A percentile compares a stretch with the other conserved stretches of the same genome.
Conservation (phyloP, 1,140 invertebrate genomes). For the Panulirus ornatus region DNA sequence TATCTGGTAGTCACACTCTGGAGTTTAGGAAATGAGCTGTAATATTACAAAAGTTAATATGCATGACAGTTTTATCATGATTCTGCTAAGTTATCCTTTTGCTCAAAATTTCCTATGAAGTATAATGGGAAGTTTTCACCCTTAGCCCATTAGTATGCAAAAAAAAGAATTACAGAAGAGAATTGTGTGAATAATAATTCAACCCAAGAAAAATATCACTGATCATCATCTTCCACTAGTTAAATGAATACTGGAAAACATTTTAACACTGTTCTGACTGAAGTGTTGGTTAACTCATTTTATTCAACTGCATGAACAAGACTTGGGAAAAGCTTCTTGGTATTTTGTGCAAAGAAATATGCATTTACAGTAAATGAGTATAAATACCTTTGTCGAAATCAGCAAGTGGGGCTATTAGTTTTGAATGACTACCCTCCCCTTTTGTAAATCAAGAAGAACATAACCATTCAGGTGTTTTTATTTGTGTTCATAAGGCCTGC, state of each 20-base stretch:
- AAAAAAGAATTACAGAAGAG: not conserved
- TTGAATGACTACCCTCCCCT: not conserved
- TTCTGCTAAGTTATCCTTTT: too few relatives aligned
- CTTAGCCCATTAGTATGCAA: not conserved
- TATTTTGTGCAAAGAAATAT: conserved; percentile 45
- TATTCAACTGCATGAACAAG: conserved; percentile 16
- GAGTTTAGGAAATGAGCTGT: too few relatives aligned
- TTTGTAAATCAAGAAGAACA: not conserved
- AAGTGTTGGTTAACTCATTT: not conserved
- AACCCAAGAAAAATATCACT: not conserved
- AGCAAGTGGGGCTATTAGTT: too few relatives aligned
- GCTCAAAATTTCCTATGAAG: too few relatives aligned
- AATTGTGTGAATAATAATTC: not conserved
- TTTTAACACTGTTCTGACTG: not conserved
- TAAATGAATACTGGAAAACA: not conserved
- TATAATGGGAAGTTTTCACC: not conserved
- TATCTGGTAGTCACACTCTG: not conserved
- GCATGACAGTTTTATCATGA: too few relatives aligned
- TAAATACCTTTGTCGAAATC: conserved; percentile 7
- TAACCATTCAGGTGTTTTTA: not conserved
- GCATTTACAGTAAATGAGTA: conserved; percentile 23
- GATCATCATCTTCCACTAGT: not conserved
- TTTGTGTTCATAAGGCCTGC: not conserved
- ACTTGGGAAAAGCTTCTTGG: not conserved
- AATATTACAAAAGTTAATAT: not conserved